phyloP scores from a whole-genome alignment of 2,797 vertebrate genomes.

The Falco concolor region DNA sequence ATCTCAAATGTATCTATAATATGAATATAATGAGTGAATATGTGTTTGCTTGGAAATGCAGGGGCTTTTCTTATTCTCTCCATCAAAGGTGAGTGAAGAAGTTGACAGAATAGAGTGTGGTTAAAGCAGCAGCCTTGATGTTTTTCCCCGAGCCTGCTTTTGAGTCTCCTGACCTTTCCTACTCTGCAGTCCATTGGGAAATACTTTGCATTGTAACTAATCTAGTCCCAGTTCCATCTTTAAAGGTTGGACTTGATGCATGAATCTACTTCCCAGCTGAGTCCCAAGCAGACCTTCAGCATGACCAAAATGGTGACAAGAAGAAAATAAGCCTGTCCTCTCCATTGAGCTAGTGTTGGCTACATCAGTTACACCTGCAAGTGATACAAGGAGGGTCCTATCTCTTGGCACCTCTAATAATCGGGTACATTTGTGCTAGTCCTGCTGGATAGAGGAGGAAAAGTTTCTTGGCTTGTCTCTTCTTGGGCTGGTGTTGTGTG shows the following conservation, averaged over 20 bases:
- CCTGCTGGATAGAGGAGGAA: background rate
- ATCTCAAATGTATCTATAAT: background rate
- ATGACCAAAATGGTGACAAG: background rate
- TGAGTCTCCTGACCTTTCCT: constrained; percentile 53
- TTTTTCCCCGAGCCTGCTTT: constrained; percentile 39
- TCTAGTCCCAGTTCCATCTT: constrained; percentile 22
- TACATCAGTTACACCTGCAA: background rate
- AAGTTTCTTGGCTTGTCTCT: background rate
- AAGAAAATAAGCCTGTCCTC: background rate
- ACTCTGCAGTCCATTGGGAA: constrained; percentile 20
- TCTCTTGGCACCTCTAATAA: background rate
- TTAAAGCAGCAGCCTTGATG: constrained; percentile 43
- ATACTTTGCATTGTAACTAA: constrained; percentile 38
- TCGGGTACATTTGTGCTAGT: background rate
- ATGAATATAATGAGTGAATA: constrained; percentile 14
- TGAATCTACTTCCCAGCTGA: background rate
- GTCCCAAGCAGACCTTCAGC: background rate
- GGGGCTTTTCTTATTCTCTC: constrained; percentile 26
- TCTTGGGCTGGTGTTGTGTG: background rate
- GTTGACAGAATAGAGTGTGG: background rate
- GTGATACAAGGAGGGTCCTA: background rate
- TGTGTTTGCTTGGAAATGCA: background rate
- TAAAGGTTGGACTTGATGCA: background rate
- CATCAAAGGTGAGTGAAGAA: constrained; percentile 24
- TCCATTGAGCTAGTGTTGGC: background rate